These are phyloP conservation scores for Peromyscus maniculatus DNA, from an alignment of 2,113 vertebrate genomes.

Conservation along the genomic window DNA sequence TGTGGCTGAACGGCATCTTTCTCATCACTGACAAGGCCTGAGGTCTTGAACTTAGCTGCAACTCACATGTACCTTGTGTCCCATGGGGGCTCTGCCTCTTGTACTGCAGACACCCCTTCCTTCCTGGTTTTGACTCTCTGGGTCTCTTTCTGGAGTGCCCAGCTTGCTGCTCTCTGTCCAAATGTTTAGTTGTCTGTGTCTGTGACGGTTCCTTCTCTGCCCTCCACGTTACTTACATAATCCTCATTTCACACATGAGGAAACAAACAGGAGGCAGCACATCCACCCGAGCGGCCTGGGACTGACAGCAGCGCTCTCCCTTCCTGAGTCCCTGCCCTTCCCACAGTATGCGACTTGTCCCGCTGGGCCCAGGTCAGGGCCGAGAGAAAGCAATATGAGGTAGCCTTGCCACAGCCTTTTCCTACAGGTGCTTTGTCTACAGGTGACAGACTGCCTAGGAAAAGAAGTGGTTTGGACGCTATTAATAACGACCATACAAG, in stretches of 20 bases:
- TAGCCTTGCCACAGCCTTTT: not conserved
- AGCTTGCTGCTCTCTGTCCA: not conserved
- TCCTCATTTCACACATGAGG: constrained; percentile 35
- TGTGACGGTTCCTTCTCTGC: constrained; percentile 9
- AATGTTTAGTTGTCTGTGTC: not conserved
- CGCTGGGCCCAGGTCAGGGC: rapidly evolving
- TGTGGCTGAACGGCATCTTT: no score
- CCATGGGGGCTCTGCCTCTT: not conserved
- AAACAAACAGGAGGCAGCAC: not conserved
- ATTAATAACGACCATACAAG: rapidly evolving
- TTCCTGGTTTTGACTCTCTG: not conserved
- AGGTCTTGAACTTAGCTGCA: not conserved
- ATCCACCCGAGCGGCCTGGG: not conserved
- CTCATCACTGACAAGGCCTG: not conserved
- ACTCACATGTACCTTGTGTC: not conserved
- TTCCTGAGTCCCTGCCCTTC: not conserved
- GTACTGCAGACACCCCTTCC: rapidly evolving
- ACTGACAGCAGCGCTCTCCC: not conserved
- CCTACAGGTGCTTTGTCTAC: rapidly evolving
- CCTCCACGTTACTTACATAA: not conserved
- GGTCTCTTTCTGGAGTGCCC: not conserved
- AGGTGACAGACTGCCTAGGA: not conserved
- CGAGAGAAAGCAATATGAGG: rapidly evolving
- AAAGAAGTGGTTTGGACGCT: not conserved
- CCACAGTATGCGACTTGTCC: not conserved